A percentile compares a stretch with the other conserved stretches of the same genome.
Conservation (phyloP, 2,113 vertebrate species). For the Sporophila hypoxantha region DNA sequence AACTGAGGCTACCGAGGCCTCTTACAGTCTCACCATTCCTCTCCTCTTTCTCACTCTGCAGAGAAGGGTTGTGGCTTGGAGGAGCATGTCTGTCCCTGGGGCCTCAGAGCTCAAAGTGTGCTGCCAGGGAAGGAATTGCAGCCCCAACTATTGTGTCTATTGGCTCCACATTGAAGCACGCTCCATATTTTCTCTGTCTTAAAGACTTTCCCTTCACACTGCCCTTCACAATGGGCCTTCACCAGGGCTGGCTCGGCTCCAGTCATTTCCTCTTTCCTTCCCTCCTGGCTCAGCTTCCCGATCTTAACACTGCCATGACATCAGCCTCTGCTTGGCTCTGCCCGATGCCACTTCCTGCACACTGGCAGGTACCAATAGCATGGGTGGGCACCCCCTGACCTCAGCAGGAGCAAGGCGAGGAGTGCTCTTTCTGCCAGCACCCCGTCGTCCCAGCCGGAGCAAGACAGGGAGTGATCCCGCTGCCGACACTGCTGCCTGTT, state of each 20-base stretch:
- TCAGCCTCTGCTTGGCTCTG: not conserved
- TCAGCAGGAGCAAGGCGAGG: not conserved
- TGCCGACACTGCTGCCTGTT: not conserved
- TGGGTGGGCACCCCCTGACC: not conserved
- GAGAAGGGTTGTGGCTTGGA: not conserved
- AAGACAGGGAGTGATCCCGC: not conserved
- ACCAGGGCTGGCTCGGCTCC: not conserved
- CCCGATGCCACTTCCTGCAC: fast-evolving
- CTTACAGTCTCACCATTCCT: not conserved
- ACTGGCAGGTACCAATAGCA: fast-evolving
- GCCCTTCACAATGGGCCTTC: not conserved
- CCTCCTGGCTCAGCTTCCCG: not conserved
- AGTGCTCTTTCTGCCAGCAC: not conserved
- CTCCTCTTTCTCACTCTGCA: not conserved
- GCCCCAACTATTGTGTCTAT: not conserved
- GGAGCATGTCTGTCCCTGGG: not conserved
- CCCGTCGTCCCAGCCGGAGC: not conserved
- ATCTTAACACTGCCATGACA: not conserved
- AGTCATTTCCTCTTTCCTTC: not conserved
- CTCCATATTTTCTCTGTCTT: not conserved
- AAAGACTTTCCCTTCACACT: not conserved
- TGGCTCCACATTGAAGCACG: not conserved
- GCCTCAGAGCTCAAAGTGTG: not conserved
- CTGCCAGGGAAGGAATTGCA: not conserved
- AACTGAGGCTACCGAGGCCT: not conserved